These are phyloP conservation scores for Pandemis heparana DNA, from an alignment of 2,888 invertebrate species.

Conservation along the genomic window DNA sequence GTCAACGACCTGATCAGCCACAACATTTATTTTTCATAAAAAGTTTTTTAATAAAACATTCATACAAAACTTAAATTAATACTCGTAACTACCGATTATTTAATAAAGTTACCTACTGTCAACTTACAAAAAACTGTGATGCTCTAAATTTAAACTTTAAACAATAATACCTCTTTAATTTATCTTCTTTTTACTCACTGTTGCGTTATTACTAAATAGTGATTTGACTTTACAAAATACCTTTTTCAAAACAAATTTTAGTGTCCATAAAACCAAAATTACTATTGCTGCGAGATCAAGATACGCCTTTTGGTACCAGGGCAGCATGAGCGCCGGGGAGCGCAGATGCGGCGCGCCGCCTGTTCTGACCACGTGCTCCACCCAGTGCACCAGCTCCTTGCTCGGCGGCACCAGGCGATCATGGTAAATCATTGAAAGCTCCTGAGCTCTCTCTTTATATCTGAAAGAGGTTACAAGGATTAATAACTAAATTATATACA, in stretches of 20 bases:
- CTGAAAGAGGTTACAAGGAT: background rate
- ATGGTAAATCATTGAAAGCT: conserved; percentile 60
- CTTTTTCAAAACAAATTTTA: conserved; percentile 11
- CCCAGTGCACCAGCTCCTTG: conserved; percentile 88
- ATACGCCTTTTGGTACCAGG: conserved; percentile 64
- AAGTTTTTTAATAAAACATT: too few relatives aligned
- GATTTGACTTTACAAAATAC: conserved; percentile 16
- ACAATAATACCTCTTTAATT: conserved; percentile 8
- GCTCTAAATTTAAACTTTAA: background rate
- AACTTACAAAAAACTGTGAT: too few relatives aligned
- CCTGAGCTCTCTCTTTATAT: conserved; percentile 43
- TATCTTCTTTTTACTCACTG: conserved; percentile 17
- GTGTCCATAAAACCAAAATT: conserved; percentile 9
- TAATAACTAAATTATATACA: too few relatives aligned
- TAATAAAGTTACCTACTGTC: too few relatives aligned
- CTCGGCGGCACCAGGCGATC: conserved; percentile 83
- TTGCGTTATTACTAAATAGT: background rate
- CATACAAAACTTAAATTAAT: too few relatives aligned
- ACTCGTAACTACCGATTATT: too few relatives aligned
- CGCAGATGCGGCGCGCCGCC: conserved; percentile 81
- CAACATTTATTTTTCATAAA: too few relatives aligned
- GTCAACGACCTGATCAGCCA: too few relatives aligned
- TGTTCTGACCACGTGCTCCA: conserved; percentile 87
- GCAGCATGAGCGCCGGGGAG: conserved; percentile 56
- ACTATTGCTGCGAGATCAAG: conserved; percentile 36